Evolutionary conservation across 1,140 invertebrate genomes (phyloP), one percentile per base, ranked within the genome.

Genomic region (Sycophaga agraensis): DNA sequence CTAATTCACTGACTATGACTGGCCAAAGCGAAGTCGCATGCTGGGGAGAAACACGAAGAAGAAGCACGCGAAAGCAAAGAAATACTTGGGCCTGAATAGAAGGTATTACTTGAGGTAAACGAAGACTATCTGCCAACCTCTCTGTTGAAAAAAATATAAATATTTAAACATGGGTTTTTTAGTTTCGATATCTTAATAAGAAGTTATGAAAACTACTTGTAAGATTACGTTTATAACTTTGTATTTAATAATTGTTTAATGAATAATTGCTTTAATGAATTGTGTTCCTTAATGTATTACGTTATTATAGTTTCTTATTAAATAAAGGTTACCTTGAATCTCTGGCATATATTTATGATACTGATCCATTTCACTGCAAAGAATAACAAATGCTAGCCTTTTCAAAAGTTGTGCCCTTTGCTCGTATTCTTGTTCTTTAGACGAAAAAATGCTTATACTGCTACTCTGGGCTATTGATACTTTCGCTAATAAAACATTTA

Each of bases 11-110:
- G 54, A 97, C 93, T 69, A 97, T 94, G 39, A 92, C 91, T 6
- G 95, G 95, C 95, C 95, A 97, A 24, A 97, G 80, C 0, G 92
- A 94, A 9, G 92, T 94, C 4, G 97, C 87, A 68, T 94, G 90
- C 63, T 91, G 84, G 0, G 92, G 87, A 8, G 93, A 93, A 85
- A 97, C 93, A 55, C 94, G 82, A 45, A 96, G 74, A 7, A 97
- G 82, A 39, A 97, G 82, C 4, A 97, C 94, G 43, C 94, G 86
- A 75, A 96, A 96, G 77, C 93, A 96, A 9, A 95, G 78, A 73
- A 97, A 94, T 17, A 97, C 93, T 73, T 93, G 90, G 0, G 92
- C 87, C 76, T 95, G 92, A 39, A 97, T 87, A 17, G 86, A 85
- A 1, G 94, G 92, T 12, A 91, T 89, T 24, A 90, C 86, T 70